phyloP scores from a whole-genome alignment of 2,888 invertebrate genomes.

The Mylabris sibirica region DNA sequence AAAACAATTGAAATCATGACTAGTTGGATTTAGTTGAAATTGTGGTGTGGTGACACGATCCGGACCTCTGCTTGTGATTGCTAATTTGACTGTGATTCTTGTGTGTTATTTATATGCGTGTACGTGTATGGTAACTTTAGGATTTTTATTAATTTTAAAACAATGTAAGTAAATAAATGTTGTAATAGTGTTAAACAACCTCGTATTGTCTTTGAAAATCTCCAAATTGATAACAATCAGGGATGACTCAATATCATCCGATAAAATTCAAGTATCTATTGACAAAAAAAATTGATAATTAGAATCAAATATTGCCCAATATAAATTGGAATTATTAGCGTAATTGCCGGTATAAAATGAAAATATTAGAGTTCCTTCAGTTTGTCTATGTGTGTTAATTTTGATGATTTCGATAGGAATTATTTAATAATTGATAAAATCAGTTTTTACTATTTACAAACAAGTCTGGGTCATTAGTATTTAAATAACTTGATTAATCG shows the following conservation, averaged over 20 bases:
- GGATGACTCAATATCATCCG: conserved; percentile 13
- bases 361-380: background rate
- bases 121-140: conserved; percentile 26
- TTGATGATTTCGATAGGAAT: no score
- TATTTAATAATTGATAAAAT: no score
- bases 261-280: conserved; percentile 12
- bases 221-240: background rate
- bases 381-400: background rate
- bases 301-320: background rate
- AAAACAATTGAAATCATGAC: conserved; percentile 21
- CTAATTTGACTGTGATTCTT: conserved; percentile 29
- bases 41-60: conserved; percentile 18
- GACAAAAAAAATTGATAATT: background rate
- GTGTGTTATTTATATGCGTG: conserved; percentile 30
- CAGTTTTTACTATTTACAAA: background rate
- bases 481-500: background rate
- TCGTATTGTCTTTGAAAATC: background rate
- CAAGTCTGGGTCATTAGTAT: background rate
- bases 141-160: conserved; percentile 17
- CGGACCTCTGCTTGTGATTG: conserved; percentile 6
- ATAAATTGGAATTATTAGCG: background rate
- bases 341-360: background rate
- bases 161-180: conserved; percentile 17
- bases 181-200: background rate
- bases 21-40: conserved; percentile 8